These are phyloP conservation scores for Andricus grossulariae DNA, from an alignment of 1,140 invertebrate genomes.

Conservation along the genomic window DNA sequence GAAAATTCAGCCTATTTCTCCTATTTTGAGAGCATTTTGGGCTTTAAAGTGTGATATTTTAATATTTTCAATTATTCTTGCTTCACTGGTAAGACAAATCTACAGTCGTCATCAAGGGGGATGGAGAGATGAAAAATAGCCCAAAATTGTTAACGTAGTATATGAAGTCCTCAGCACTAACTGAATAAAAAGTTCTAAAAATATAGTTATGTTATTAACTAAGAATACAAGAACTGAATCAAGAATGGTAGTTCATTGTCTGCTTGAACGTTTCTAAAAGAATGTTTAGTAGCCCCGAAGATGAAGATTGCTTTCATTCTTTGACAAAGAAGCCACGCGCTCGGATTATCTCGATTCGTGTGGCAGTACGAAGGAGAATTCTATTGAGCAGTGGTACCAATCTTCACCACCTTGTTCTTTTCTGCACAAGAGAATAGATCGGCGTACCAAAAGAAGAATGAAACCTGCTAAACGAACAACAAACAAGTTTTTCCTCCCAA, in stretches of 20 bases:
- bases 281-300: not conserved
- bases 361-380: not conserved
- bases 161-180: too few species aligned
- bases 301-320: slow-evolving; percentile 20
- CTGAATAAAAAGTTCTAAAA: too few species aligned
- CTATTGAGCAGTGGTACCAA: slow-evolving; percentile 26
- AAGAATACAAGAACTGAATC: not conserved
- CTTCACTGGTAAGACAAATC: too few species aligned
- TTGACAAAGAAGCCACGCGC: slow-evolving; percentile 29
- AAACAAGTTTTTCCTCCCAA: slow-evolving; percentile 26
- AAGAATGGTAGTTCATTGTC: not conserved
- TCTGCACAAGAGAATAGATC: slow-evolving; percentile 25
- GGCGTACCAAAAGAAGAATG: slow-evolving; percentile 17
- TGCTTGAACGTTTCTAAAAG: not conserved
- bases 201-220: not conserved
- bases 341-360: slow-evolving; percentile 24
- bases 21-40: too few species aligned
- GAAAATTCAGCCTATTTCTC: too few species aligned
- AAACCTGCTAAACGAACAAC: slow-evolving; percentile 29
- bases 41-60: too few species aligned
- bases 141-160: too few species aligned
- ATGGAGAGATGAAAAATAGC: too few species aligned
- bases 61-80: too few species aligned
- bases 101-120: too few species aligned
- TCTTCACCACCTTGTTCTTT: slow-evolving; percentile 29